Conservation (phyloP, 2,888 invertebrate species). For the Buathra laborator region DNA sequence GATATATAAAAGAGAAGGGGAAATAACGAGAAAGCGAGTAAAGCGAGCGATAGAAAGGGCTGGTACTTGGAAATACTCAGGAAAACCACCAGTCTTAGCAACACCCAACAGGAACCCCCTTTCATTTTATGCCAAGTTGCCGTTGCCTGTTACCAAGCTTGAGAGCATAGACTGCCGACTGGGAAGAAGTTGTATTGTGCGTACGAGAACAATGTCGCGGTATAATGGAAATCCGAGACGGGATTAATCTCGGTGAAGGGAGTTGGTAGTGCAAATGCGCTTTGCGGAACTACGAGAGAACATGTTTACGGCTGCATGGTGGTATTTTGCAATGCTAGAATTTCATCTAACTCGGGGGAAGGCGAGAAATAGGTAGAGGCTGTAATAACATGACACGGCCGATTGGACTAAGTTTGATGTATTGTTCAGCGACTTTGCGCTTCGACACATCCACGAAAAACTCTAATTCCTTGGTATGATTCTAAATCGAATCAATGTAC, state of each 20-base stretch:
- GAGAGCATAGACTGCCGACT: slow-evolving; percentile 30
- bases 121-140: slow-evolving; percentile 12
- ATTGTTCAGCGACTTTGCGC: neutral
- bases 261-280: slow-evolving; percentile 9
- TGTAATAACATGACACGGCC: neutral
- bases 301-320: neutral
- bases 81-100: slow-evolving; percentile 18
- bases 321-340: slow-evolving; percentile 30
- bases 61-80: slow-evolving; percentile 9
- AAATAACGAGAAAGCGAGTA: slow-evolving; percentile 29
- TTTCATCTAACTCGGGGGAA: slow-evolving; percentile 18
- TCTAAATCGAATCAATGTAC: too few relatives aligned
- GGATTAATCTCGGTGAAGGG: slow-evolving; percentile 49
- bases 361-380: neutral
- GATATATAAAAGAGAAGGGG: neutral
- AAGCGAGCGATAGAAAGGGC: slow-evolving; percentile 7
- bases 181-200: slow-evolving; percentile 47
- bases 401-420: slow-evolving; percentile 2
- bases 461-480: neutral
- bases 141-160: slow-evolving; percentile 40
- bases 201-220: slow-evolving; percentile 52
- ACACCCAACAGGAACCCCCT: neutral
- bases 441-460: neutral
- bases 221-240: slow-evolving; percentile 58
- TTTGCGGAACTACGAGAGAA: slow-evolving; percentile 26